Evolutionary conservation across 2,888 invertebrate species (phyloP).

Genomic region (Tetragonisca angustula): DNA sequence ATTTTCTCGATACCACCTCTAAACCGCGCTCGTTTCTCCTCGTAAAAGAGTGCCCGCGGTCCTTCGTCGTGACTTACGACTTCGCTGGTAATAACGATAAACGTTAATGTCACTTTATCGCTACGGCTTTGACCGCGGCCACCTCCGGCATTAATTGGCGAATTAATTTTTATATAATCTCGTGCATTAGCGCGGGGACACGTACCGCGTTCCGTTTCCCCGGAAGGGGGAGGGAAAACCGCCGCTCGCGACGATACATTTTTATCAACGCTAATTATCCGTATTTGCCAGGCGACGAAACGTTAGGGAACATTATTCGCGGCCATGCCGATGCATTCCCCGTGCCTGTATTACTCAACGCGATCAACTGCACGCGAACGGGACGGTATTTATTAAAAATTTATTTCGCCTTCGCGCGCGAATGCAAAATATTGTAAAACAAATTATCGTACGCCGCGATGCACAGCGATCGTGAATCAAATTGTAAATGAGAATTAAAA

Average conservation of each 20-base stretch:
- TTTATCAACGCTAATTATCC: conserved; percentile 25
- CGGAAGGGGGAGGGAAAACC: too few species aligned
- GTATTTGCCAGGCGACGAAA: neutral
- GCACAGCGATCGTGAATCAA: neutral
- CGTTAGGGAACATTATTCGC: conserved; percentile 12
- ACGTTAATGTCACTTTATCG: conserved; percentile 72
- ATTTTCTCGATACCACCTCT: conserved; percentile 70
- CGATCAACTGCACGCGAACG: neutral
- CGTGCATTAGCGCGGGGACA: conserved; percentile 13
- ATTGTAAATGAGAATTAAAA: neutral
- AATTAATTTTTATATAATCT: conserved; percentile 67
- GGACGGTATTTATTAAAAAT: neutral
- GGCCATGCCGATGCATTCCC: neutral
- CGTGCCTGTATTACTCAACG: neutral
- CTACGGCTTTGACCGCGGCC: conserved; percentile 53
- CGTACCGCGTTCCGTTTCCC: neutral
- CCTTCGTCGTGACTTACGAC: conserved; percentile 66
- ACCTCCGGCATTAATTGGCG: conserved; percentile 64
- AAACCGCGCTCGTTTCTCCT: conserved; percentile 71
- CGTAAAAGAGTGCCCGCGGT: conserved; percentile 65
- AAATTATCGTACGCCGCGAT: neutral
- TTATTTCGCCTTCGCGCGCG: neutral
- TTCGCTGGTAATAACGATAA: conserved; percentile 70
- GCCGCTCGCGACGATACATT: conserved; percentile 23
- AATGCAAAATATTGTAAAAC: neutral